Conservation (phyloP, 2,113 vertebrate species). For the Oryctolagus cuniculus region DNA sequence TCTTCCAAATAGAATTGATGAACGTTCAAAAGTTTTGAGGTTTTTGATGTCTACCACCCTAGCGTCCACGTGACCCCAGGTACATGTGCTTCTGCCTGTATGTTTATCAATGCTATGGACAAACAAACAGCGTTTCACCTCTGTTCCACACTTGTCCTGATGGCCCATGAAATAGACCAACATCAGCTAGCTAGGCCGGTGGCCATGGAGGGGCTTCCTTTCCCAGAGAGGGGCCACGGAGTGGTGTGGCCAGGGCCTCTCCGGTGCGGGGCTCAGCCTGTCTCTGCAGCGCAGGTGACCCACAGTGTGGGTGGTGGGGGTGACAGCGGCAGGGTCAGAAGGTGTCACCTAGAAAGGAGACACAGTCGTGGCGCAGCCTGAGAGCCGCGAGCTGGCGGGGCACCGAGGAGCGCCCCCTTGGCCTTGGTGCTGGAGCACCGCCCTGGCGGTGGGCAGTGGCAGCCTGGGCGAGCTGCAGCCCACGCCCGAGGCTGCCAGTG, state of each 20-base stretch:
- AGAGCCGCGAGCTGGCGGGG: background rate
- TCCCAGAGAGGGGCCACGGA: background rate
- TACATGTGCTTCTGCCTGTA: background rate
- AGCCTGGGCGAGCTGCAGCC: no score
- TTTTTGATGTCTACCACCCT: background rate
- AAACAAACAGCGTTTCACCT: background rate
- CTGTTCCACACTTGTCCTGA: background rate
- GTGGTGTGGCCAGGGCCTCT: no score
- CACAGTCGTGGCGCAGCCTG: background rate
- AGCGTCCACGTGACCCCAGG: background rate
- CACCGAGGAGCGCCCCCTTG: no score
- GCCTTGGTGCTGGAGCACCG: background rate
- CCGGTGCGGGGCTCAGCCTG: no score
- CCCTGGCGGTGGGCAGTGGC: fast-evolving
- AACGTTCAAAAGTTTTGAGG: background rate
- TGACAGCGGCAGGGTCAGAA: background rate
- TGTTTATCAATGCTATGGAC: background rate
- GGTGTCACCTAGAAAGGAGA: background rate
- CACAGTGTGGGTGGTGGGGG: fast-evolving
- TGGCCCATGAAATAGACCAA: background rate
- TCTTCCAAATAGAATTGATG: background rate
- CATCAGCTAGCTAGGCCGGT: background rate
- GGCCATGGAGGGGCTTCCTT: background rate
- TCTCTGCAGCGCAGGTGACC: background rate
- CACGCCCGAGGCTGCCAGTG: background rate